Evolutionary conservation across 2,113 vertebrate species (phyloP), one percentile per base, ranked within the genome.

Genomic region (Catharus fuscescens): DNA sequence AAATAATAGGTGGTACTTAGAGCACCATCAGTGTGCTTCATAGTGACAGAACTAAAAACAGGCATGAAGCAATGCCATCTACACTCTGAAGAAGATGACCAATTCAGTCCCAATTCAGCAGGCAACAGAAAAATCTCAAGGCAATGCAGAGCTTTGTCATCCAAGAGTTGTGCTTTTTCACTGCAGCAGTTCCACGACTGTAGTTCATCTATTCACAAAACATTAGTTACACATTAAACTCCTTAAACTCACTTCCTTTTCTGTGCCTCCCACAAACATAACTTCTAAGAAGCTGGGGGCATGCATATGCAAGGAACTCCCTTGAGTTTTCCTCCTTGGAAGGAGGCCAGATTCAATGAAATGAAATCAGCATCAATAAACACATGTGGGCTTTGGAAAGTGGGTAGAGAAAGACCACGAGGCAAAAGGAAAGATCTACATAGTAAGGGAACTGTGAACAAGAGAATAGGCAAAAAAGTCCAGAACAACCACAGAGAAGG

Each of bases 361-460:
- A 85, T 48, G 9, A 80, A 79, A 72, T 34, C 62, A 56, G 24
- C 64, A 54, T 47, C 70, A 66, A n/a, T 56, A 76, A 80, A 64
- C n/a, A 80, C 23, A 20, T 1, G 17, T 60, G 74, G 57, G 54
- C n/a, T 82, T 26, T 53, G 52, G 45, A 59, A 3, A 88, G 77
- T 18, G 2, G 50, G 20, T 25, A 77, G 32, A 80, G 45, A 94
- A 90, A 79, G 52, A 81, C 54, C 10, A 42, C 12, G 50, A 61
- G n/a, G 81, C 32, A 93, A 94, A 87, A 65, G 24, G 67, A 86
- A 80, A 90, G 38, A 76, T 67, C 66, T 74, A 94, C 70, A 74
- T 14, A 52, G 47, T 45, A 86, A 81, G 71, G 61, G 59, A 84
- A 82, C 65, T 86, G 45, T 50, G 28, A 76, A 45, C 42, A 90